Conservation (phyloP, 2,888 invertebrate species). For the Pollenia labialis region DNA sequence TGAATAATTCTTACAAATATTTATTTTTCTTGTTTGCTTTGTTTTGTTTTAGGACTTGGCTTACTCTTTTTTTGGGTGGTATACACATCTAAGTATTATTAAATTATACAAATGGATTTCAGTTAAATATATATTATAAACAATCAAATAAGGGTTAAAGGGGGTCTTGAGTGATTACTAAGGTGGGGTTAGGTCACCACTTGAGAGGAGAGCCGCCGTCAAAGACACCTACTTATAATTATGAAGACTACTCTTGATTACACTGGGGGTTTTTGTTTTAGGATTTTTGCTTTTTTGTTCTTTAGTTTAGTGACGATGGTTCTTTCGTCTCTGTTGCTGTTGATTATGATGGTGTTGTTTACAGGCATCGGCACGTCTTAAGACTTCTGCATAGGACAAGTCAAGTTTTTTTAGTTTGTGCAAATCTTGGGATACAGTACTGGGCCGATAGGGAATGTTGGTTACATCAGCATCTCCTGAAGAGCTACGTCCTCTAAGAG, state of each 20-base stretch:
- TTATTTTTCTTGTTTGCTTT: not conserved
- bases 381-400: slow-evolving; percentile 93
- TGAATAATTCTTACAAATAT: slow-evolving; percentile 40
- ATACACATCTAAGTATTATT: slow-evolving; percentile 4
- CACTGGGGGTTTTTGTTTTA: slow-evolving; percentile 51
- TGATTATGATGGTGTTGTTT: slow-evolving; percentile 77
- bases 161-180: slow-evolving; percentile 18
- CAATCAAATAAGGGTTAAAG: not conserved
- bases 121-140: slow-evolving; percentile 24
- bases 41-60: not conserved
- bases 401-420: slow-evolving; percentile 92
- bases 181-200: slow-evolving; percentile 8
- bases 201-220: slow-evolving; percentile 16
- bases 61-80: not conserved
- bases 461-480: slow-evolving; percentile 78
- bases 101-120: slow-evolving; percentile 33
- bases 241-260: slow-evolving; percentile 59
- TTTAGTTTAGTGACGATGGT: slow-evolving; percentile 68
- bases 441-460: slow-evolving; percentile 86
- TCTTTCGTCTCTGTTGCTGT: slow-evolving; percentile 74
- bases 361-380: slow-evolving; percentile 86
- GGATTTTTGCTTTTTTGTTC: not conserved
- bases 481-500: slow-evolving; percentile 81
- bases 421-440: slow-evolving; percentile 92
- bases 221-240: slow-evolving; percentile 53